A percentile compares a stretch with the other conserved stretches of the same genome.
Evolutionary conservation across 2,888 invertebrate species (phyloP).

Genomic region (Lasioglossum zephyrum): DNA sequence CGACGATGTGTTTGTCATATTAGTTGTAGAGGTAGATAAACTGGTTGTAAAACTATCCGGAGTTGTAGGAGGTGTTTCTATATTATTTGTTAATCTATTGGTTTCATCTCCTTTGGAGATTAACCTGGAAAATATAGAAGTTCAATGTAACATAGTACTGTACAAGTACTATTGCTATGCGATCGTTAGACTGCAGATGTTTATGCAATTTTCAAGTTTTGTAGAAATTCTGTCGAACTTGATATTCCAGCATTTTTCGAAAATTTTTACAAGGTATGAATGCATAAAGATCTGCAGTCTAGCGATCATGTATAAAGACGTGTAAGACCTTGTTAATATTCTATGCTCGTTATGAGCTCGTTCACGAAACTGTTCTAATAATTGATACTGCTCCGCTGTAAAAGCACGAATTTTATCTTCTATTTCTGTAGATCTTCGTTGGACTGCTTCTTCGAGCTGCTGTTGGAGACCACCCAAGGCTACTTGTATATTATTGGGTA

Average conservation of each 20-base stretch:
- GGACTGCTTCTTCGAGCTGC: conserved; percentile 89
- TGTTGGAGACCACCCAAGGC: conserved; percentile 88
- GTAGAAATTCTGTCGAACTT: too few species aligned
- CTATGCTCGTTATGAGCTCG: conserved; percentile 90
- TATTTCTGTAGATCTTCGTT: conserved; percentile 89
- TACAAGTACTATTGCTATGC: not conserved
- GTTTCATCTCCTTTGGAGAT: conserved; percentile 72
- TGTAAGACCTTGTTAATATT: conserved; percentile 87
- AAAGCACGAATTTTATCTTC: conserved; percentile 91
- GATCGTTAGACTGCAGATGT: not conserved
- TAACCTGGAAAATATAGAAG: conserved; percentile 64
- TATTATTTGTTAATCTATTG: conserved; percentile 63
- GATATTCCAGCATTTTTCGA: too few species aligned
- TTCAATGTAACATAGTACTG: not conserved
- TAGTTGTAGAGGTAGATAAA: conserved; percentile 72
- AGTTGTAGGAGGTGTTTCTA: conserved; percentile 72
- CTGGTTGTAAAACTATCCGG: conserved; percentile 72
- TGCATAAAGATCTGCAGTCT: too few species aligned
- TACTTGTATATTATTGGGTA: conserved; percentile 85
- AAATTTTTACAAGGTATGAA: too few species aligned
- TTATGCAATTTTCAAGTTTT: too few species aligned
- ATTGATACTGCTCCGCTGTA: conserved; percentile 90
- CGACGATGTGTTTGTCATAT: conserved; percentile 67
- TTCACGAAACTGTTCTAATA: conserved; percentile 90
- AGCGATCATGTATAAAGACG: not conserved